Evolutionary conservation across 2,888 invertebrate genomes (phyloP).

Genomic region (Torymus aiolomorphi): DNA sequence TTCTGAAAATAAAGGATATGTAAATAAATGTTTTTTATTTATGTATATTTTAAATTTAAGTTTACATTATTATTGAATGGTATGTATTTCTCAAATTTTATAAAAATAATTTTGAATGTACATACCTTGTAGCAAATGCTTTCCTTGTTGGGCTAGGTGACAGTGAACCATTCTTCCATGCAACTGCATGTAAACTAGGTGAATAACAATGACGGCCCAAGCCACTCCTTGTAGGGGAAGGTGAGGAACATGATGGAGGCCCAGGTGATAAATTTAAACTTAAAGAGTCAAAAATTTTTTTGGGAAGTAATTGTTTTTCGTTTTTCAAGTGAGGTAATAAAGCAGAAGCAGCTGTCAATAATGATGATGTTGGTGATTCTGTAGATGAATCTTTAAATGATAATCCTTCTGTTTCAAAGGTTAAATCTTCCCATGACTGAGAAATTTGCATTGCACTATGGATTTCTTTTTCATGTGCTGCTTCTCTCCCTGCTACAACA

Average conservation of each 20-base stretch:
- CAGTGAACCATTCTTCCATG: constrained; percentile 78
- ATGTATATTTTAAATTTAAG: not conserved
- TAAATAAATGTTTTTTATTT: not conserved
- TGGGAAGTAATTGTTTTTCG: constrained; percentile 67
- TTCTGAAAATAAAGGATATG: constrained; percentile 71
- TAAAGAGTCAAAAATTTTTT: constrained; percentile 73
- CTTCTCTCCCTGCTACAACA: constrained; percentile 87
- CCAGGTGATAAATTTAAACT: constrained; percentile 75
- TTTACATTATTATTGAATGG: not conserved
- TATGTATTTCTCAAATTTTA: not conserved
- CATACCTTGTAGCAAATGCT: constrained; percentile 83
- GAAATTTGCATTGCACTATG: constrained; percentile 96
- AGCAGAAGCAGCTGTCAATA: constrained; percentile 32
- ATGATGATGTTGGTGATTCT: constrained; percentile 66
- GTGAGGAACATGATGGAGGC: constrained; percentile 79
- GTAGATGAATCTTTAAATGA: constrained; percentile 71
- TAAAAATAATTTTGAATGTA: not conserved
- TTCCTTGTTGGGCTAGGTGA: constrained; percentile 92
- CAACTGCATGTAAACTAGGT: constrained; percentile 77
- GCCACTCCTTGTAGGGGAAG: constrained; percentile 79
- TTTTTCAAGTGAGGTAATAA: constrained; percentile 65
- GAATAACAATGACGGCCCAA: constrained; percentile 78
- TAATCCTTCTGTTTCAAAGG: constrained; percentile 81
- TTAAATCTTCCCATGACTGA: constrained; percentile 95
- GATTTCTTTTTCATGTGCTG: constrained; percentile 93